These are phyloP conservation scores for Eueremaeus valkanovi DNA, from an alignment of 2,888 invertebrate genomes.

Conservation along the genomic window DNA sequence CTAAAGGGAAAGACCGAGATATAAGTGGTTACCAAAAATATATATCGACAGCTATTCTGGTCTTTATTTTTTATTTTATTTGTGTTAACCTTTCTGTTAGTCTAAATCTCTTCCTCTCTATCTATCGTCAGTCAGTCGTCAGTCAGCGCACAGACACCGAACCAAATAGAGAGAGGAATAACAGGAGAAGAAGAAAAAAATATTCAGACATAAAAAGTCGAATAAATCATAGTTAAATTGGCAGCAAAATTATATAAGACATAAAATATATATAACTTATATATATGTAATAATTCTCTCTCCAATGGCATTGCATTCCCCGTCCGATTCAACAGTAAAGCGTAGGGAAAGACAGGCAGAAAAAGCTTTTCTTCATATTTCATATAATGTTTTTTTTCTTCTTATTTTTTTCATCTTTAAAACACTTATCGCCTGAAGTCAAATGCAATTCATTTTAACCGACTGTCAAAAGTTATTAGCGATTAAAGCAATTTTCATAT, in stretches of 20 bases:
- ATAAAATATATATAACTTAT: neutral
- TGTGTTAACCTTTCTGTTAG: neutral
- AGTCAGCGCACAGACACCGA: neutral
- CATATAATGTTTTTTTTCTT: neutral
- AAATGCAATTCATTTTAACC: constrained; percentile 27
- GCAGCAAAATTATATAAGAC: constrained; percentile 14
- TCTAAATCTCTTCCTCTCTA: neutral
- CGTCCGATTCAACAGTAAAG: neutral
- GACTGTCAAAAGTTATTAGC: constrained; percentile 28
- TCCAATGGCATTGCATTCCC: neutral
- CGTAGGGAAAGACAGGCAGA: no score
- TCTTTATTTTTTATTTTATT: neutral
- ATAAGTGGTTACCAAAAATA: neutral
- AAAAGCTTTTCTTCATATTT: neutral
- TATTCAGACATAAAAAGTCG: neutral
- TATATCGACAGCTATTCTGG: neutral
- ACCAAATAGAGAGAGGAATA: no score
- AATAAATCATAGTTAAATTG: constrained; percentile 30
- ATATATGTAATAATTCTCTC: neutral
- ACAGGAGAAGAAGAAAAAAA: neutral
- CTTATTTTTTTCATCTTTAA: neutral
- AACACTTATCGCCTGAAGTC: constrained; percentile 24
- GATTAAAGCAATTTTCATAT: constrained; percentile 19
- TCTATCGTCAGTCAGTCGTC: neutral
- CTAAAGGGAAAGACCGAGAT: neutral